Evolutionary conservation across 92 coral and sea anemone genomes (phyloP).

Genomic region (Paragorgia papillata): DNA sequence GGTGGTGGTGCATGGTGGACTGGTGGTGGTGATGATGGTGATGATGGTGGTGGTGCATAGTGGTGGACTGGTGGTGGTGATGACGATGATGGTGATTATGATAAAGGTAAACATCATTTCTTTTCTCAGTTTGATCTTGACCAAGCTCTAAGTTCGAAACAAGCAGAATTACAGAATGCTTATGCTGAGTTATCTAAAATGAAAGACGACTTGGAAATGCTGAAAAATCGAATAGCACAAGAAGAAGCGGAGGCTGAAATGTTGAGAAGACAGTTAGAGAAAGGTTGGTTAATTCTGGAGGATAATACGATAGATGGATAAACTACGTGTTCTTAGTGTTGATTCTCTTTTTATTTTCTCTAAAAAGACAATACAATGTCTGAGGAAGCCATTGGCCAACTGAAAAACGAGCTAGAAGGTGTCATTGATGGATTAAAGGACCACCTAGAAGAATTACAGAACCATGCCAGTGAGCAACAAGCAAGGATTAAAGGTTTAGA

Average conservation of each 20-base stretch:
- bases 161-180: constrained; percentile 33
- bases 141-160: constrained; percentile 18
- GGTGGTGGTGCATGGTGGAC: too few relatives aligned
- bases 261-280: constrained; percentile 16
- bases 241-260: constrained; percentile 30
- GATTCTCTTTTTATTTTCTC: neutral
- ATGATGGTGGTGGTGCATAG: too few relatives aligned
- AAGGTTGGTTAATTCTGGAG: constrained; percentile 21
- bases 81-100: neutral
- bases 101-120: neutral
- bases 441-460: constrained; percentile 70
- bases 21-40: neutral
- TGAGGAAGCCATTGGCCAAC: constrained; percentile 61
- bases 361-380: neutral
- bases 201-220: constrained; percentile 41
- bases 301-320: too few relatives aligned
- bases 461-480: constrained; percentile 68
- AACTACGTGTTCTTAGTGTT: neutral
- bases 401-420: constrained; percentile 80
- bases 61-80: too few relatives aligned
- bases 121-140: neutral
- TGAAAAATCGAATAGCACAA: constrained; percentile 33
- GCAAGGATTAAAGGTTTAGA: constrained; percentile 67
- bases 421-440: constrained; percentile 77
- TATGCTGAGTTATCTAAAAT: constrained; percentile 17